These are phyloP conservation scores for Philereme vetulata DNA, from an alignment of 2,888 invertebrate genomes.

Conservation along the genomic window DNA sequence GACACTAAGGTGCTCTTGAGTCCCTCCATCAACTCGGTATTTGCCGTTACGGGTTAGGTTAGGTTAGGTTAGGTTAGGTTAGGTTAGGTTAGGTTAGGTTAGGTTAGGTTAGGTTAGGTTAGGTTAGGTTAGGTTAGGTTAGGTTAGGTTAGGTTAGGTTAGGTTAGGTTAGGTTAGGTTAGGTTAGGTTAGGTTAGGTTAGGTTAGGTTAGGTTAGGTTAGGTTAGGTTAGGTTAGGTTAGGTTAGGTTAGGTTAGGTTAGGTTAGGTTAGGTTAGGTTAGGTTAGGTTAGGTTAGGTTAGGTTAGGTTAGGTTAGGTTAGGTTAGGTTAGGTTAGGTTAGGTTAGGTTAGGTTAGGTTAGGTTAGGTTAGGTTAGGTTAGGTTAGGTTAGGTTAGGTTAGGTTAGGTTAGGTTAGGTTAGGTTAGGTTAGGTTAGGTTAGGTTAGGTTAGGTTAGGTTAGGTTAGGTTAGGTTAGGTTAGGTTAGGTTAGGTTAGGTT, in stretches of 20 bases:
- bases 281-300: conserved; percentile 38
- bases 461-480: conserved; percentile 41
- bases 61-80: conserved; percentile 39
- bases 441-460: conserved; percentile 41
- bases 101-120: conserved; percentile 33
- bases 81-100: conserved; percentile 37
- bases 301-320: conserved; percentile 41
- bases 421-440: conserved; percentile 39
- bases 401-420: conserved; percentile 32
- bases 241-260: conserved; percentile 31
- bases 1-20: too few relatives aligned
- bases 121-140: conserved; percentile 26
- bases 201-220: conserved; percentile 40
- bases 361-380: conserved; percentile 34
- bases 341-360: conserved; percentile 39
- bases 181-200: conserved; percentile 41
- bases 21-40: too few relatives aligned
- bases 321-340: conserved; percentile 41
- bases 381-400: conserved; percentile 30
- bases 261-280: conserved; percentile 30
- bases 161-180: conserved; percentile 41
- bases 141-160: conserved; percentile 37
- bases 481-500: conserved; percentile 38
- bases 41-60: conserved; percentile 39
- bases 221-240: conserved; percentile 35